Evolutionary conservation across 2,888 invertebrate species (phyloP), one percentile per base, ranked within the genome.

Genomic region (Clivina fossor): DNA sequence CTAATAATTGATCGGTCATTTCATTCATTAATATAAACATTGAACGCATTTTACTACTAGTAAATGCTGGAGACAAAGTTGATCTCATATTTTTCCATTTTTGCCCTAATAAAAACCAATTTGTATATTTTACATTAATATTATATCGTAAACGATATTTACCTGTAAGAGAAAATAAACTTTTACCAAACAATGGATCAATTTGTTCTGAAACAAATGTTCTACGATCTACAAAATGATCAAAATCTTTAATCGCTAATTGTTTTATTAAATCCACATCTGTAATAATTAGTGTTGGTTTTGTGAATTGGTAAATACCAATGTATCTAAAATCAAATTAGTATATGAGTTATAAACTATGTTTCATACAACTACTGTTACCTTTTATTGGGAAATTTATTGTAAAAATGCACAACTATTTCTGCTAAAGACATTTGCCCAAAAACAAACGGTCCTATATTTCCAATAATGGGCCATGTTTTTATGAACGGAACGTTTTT

Each of bases 41-140:
- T 46, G 62, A 61, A n/a, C 62, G 65, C 67, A 69, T 69, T 37
- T 68, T 69, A 24, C 56, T 65, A 4, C 66, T 60, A 0, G 67
- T 69, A 53, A 70, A 70, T 1, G 65, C 63, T 0, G 68, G 68
- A 2, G 61, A 67, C 13, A 69, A 15, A 0, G 64, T 65, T 32
- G 48, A 62, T 35, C 70, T 59, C 60, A 69, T 66, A 9, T 65
- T 60, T n/a, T 58, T 64, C 69, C 70, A 70, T 8, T 64, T 60
- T 18, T 68, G 62, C n/a, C 70, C 72, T 4, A 55, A 58, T 5
- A 71, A 51, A 1, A 65, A 64, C 24, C 70, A 69, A 0, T 71
- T 38, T 18, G 68, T 71, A 32, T 32, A 7, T 11, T 32, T 32
- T 32, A 11, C n/a, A 32, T 33, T 33, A 13, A 11, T 11, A 35